Evolutionary conservation across 1,140 invertebrate species (phyloP).

Genomic region (Megalonaias nervosa): DNA sequence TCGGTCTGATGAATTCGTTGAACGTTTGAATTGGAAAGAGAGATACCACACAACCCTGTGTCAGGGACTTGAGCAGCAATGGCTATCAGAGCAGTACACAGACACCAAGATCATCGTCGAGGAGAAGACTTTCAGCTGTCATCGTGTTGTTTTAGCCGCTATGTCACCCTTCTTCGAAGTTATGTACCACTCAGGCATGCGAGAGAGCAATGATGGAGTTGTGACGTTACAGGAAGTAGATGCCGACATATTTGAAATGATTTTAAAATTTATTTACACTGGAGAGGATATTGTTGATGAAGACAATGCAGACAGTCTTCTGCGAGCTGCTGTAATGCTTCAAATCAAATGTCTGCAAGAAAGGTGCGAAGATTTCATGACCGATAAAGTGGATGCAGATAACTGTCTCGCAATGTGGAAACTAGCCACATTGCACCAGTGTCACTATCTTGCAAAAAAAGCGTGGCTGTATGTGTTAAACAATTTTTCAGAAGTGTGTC

Average conservation of each 20-base stretch:
- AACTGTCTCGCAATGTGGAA: constrained; percentile 51
- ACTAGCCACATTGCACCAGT: constrained; percentile 42
- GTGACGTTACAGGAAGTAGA: constrained; percentile 19
- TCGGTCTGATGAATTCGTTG: no score
- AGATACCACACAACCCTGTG: constrained; percentile 5
- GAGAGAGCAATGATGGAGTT: constrained; percentile 74
- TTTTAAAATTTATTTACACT: constrained; percentile 49
- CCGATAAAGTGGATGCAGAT: constrained; percentile 38
- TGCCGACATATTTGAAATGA: constrained; percentile 35
- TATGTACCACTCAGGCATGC: constrained; percentile 89
- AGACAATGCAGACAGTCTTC: constrained; percentile 48
- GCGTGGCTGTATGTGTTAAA: constrained; percentile 40
- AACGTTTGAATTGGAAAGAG: background rate
- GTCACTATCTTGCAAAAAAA: constrained; percentile 33
- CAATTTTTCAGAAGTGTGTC: constrained; percentile 36
- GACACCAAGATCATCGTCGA: constrained; percentile 39
- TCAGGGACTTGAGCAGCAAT: constrained; percentile 12
- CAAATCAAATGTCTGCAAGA: constrained; percentile 49
- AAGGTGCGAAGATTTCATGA: constrained; percentile 49
- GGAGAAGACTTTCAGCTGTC: constrained; percentile 33
- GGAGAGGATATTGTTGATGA: constrained; percentile 42
- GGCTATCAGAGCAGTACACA: constrained; percentile 22
- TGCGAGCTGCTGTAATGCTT: constrained; percentile 46
- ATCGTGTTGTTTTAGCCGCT: constrained; percentile 82
- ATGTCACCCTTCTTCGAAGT: constrained; percentile 93